Conservation (phyloP, 2,797 vertebrate genomes). For the Enteromius mattozi region DNA sequence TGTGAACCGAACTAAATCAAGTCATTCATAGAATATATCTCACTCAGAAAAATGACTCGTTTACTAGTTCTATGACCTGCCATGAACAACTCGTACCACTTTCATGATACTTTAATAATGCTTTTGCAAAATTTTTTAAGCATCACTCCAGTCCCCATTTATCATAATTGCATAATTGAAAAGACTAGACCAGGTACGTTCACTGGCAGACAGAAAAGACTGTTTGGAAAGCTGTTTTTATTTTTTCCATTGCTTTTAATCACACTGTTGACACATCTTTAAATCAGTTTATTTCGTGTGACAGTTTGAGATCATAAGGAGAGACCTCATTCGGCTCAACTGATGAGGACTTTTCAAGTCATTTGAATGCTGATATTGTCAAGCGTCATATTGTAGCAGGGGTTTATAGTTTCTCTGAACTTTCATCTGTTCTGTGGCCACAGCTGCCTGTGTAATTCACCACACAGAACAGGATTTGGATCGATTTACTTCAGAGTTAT, state of each 20-base stretch:
- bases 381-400: not conserved
- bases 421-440: conserved; percentile 38
- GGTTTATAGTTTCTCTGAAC: conserved; percentile 23
- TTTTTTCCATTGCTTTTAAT: not conserved
- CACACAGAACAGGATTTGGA: conserved; percentile 48
- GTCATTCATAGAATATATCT: not conserved
- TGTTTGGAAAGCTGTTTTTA: not conserved
- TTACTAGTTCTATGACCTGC: not conserved
- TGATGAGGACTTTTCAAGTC: conserved; percentile 6
- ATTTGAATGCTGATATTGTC: conserved; percentile 28
- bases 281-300: conserved; percentile 6
- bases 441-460: conserved; percentile 42
- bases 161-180: not conserved
- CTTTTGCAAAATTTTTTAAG: not conserved
- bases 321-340: not conserved
- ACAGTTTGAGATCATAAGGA: not conserved
- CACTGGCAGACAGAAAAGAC: not conserved
- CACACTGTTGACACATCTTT: not conserved
- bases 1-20: not conserved
- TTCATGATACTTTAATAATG: not conserved
- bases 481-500: conserved; percentile 54
- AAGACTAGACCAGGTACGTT: not conserved
- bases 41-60: not conserved
- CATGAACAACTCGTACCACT: not conserved
- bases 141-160: not conserved